Percentiles rank a stretch among this genome's conserved stretches.
These are phyloP conservation scores for Hydrolagus affinis DNA, from an alignment of 2,113 vertebrate species.

Conservation along the genomic window DNA sequence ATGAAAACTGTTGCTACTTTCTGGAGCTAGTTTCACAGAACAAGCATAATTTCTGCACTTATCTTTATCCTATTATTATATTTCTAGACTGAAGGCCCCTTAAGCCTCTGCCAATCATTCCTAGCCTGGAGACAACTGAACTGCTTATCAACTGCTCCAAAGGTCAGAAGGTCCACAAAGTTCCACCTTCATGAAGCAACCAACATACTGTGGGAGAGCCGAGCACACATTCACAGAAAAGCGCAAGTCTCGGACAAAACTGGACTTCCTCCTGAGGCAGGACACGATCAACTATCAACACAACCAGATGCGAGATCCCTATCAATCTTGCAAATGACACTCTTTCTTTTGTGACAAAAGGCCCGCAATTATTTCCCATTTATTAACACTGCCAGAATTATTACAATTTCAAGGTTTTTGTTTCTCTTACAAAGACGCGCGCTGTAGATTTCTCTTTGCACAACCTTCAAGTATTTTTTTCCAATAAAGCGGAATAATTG, in stretches of 20 bases:
- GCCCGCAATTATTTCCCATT: neutral
- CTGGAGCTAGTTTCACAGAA: neutral
- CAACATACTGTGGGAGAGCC: neutral
- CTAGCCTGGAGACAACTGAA: neutral
- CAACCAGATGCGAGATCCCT: neutral
- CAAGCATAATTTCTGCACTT: neutral
- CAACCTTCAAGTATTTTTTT: conserved; percentile 7
- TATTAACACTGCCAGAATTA: neutral
- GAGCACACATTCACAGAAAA: neutral
- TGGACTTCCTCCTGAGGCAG: neutral
- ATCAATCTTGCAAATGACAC: neutral
- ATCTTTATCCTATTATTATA: too few relatives aligned
- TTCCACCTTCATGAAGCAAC: neutral
- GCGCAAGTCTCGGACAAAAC: neutral
- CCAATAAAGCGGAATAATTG: neutral
- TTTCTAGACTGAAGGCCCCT: neutral
- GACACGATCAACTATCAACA: neutral
- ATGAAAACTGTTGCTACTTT: neutral
- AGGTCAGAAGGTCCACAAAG: neutral
- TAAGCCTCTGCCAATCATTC: neutral
- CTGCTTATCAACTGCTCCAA: neutral
- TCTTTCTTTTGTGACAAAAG: neutral
- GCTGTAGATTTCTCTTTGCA: conserved; percentile 1
- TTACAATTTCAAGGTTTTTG: neutral
- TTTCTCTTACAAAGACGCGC: neutral